phyloP scores from a whole-genome alignment of 2,888 invertebrate genomes.

The Melipona bicolor region DNA sequence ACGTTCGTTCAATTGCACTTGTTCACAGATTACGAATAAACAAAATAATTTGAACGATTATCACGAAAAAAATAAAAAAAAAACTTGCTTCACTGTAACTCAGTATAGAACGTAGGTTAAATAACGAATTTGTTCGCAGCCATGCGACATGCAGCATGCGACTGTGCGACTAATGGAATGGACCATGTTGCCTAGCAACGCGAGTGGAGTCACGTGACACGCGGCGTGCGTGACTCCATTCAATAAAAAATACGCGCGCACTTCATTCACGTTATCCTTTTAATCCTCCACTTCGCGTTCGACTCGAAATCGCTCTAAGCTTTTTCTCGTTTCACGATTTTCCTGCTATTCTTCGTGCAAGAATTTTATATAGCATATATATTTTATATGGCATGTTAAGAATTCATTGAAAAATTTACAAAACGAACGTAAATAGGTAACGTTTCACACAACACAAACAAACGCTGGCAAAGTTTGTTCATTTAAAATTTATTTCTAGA shows the following conservation, averaged over 20 bases:
- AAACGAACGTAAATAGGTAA: conserved; percentile 24
- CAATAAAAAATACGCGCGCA: background rate
- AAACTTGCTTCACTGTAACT: too few species aligned
- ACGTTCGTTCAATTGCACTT: background rate
- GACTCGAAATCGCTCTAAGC: too few species aligned
- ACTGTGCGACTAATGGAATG: background rate
- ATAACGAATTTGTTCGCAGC: background rate
- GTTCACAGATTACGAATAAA: background rate
- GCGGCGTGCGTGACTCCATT: conserved; percentile 17
- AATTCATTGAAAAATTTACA: conserved; percentile 32
- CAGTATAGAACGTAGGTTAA: too few species aligned
- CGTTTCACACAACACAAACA: conserved; percentile 28
- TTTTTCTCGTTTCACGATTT: background rate
- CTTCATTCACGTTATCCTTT: background rate
- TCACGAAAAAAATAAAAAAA: background rate
- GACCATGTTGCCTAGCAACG: conserved; percentile 27
- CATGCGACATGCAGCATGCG: background rate
- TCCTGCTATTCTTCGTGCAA: background rate
- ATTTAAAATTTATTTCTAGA: conserved; percentile 43
- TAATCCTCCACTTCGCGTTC: background rate
- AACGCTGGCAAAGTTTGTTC: conserved; percentile 19
- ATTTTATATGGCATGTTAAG: background rate
- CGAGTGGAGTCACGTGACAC: background rate
- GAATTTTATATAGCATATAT: background rate
- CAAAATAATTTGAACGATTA: background rate